Percentiles rank a stretch among this genome's conserved stretches.
Conservation (phyloP, 2,888 invertebrate genomes). For the Ennomos fuscantarius region DNA sequence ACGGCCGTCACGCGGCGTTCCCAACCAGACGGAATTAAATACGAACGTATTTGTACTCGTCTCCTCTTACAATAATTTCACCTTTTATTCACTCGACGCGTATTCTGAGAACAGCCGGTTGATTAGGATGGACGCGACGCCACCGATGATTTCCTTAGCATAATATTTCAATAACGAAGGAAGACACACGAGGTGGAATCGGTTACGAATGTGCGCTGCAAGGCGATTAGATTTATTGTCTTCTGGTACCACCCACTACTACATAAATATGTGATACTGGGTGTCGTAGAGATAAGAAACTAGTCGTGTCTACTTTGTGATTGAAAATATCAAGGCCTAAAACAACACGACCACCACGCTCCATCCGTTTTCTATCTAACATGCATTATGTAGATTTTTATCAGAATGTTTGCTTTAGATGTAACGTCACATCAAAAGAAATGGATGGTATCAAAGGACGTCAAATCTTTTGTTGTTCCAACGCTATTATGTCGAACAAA, state of each 20-base stretch:
- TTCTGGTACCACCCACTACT: slow-evolving; percentile 24
- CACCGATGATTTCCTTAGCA: slow-evolving; percentile 56
- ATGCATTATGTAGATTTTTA: neutral
- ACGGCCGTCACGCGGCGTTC: slow-evolving; percentile 68
- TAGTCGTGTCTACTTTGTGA: slow-evolving; percentile 2
- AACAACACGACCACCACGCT: neutral
- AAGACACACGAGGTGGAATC: slow-evolving; percentile 36
- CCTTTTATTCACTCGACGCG: slow-evolving; percentile 62
- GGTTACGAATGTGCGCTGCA: slow-evolving; percentile 27
- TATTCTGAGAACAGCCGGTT: slow-evolving; percentile 66
- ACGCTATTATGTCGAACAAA: slow-evolving; percentile 59
- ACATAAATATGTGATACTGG: slow-evolving; percentile 17
- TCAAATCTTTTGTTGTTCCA: slow-evolving; percentile 50
- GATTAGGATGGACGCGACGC: slow-evolving; percentile 66
- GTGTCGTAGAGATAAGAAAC: slow-evolving; percentile 11
- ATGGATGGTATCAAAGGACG: slow-evolving; percentile 61
- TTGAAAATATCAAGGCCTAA: slow-evolving; percentile 5
- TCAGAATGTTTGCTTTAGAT: slow-evolving; percentile 35
- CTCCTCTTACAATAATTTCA: slow-evolving; percentile 70
- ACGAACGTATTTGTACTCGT: slow-evolving; percentile 66
- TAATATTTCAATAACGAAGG: slow-evolving; percentile 60
- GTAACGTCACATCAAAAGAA: slow-evolving; percentile 66
- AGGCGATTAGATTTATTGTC: slow-evolving; percentile 26
- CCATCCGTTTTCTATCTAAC: neutral
- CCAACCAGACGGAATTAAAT: slow-evolving; percentile 79